A percentile compares a stretch with the other conserved stretches of the same genome.
These are phyloP conservation scores for Umimayanthus kanabou DNA, from an alignment of 92 coral and sea anemone genomes.

Conservation along the genomic window DNA sequence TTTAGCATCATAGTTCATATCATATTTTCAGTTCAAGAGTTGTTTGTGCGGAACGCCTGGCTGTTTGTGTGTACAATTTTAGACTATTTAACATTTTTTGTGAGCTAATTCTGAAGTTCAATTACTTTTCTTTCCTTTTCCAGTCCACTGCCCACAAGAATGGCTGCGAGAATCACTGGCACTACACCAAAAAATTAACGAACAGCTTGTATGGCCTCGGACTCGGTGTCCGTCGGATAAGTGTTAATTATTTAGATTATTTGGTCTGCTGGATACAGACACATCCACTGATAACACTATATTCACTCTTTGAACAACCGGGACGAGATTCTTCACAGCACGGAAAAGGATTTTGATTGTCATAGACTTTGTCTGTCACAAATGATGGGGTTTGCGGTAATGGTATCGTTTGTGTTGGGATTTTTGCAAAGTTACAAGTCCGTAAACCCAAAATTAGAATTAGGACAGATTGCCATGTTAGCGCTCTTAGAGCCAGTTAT, in stretches of 20 bases:
- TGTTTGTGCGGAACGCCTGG: neutral
- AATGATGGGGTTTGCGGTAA: neutral
- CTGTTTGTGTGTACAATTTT: neutral
- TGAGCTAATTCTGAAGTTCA: neutral
- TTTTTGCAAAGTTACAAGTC: too few species aligned
- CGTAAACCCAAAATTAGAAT: neutral
- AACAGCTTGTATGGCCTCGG: neutral
- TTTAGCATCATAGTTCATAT: too few species aligned
- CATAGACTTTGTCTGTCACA: neutral
- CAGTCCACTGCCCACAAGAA: conserved; percentile 86
- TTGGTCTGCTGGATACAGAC: neutral
- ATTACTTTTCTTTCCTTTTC: conserved; percentile 8
- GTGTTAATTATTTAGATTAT: neutral
- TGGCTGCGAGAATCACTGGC: conserved; percentile 83
- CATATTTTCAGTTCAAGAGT: neutral
- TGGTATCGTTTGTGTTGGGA: neutral
- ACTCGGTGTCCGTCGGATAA: neutral
- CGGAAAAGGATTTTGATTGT: neutral
- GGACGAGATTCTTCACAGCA: neutral
- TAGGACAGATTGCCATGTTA: neutral
- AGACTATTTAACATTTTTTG: neutral
- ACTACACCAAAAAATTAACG: conserved; percentile 41
- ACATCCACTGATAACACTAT: neutral
- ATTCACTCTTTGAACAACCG: too few species aligned
- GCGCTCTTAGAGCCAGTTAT: neutral